Percentiles rank a stretch among this genome's conserved stretches.
These are phyloP conservation scores for Linyphia triangularis DNA, from an alignment of 2,888 invertebrate genomes.

Conservation along the genomic window DNA sequence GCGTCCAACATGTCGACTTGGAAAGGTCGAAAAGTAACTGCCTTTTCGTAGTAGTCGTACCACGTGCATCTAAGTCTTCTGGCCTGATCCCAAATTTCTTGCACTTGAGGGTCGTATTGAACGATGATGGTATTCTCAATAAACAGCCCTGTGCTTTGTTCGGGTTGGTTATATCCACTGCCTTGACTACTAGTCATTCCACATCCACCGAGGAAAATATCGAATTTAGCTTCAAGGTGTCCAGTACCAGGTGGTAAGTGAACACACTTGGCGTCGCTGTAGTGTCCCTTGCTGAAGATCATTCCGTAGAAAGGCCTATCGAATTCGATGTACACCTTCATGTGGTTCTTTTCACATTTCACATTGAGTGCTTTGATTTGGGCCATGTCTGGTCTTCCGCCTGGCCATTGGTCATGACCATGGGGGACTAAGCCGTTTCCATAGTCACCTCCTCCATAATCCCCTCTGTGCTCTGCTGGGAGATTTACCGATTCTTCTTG, in stretches of 20 bases:
- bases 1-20: conserved; percentile 95
- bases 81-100: conserved; percentile 97
- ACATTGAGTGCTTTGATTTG: conserved; percentile 91
- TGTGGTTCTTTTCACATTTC: conserved; percentile 96
- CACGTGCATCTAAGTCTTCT: conserved; percentile 94
- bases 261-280: conserved; percentile 89
- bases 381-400: conserved; percentile 91
- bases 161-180: conserved; percentile 57
- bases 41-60: conserved; percentile 97
- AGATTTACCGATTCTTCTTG: conserved; percentile 76
- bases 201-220: conserved; percentile 94
- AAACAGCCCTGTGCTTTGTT: conserved; percentile 87
- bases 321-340: conserved; percentile 96
- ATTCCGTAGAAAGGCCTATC: conserved; percentile 96
- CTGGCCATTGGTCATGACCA: conserved; percentile 84
- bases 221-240: conserved; percentile 93
- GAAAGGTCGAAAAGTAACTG: conserved; percentile 95
- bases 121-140: conserved; percentile 94
- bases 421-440: conserved; percentile 47
- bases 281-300: conserved; percentile 92
- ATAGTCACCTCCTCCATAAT: conserved; percentile 55
- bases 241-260: conserved; percentile 94
- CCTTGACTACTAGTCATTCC: conserved; percentile 93
- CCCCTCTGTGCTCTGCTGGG: conserved; percentile 77
- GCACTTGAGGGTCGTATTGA: conserved; percentile 96